These are phyloP conservation scores for Tangara arthus DNA, from an alignment of 2,797 vertebrate genomes.

Conservation along the genomic window DNA sequence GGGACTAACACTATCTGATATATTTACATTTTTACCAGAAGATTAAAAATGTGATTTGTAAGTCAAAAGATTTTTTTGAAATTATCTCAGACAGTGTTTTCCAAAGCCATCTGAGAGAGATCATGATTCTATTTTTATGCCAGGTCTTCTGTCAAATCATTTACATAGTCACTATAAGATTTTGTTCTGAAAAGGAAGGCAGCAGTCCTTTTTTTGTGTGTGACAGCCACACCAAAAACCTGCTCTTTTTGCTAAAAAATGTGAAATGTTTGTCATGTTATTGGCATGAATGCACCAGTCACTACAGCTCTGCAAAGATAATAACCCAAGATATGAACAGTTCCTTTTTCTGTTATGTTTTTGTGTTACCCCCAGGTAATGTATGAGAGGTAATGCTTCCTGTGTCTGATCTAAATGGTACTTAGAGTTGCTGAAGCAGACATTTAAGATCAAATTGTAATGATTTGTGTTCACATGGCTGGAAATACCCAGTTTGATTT, in stretches of 20 bases:
- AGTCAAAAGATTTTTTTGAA: not conserved
- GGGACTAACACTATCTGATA: not conserved
- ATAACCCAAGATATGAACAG: not conserved
- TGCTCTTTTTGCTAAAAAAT: not conserved
- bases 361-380: not conserved
- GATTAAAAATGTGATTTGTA: not conserved
- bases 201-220: not conserved
- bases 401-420: not conserved
- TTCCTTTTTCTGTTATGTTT: not conserved
- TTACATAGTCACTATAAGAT: not conserved
- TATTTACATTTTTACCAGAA: conserved; percentile 2
- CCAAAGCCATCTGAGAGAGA: not conserved
- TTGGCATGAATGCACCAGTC: not conserved
- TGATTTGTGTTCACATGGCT: not conserved
- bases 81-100: not conserved
- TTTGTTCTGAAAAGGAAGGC: not conserved
- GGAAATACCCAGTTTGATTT: not conserved
- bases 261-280: not conserved
- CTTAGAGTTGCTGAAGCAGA: not conserved
- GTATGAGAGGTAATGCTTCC: not conserved
- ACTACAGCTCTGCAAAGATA: not conserved
- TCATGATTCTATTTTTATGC: not conserved
- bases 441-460: not conserved
- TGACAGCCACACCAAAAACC: not conserved
- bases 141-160: not conserved